These are phyloP conservation scores for Acridotheres tristis DNA, from an alignment of 2,797 vertebrate genomes.

Conservation along the genomic window DNA sequence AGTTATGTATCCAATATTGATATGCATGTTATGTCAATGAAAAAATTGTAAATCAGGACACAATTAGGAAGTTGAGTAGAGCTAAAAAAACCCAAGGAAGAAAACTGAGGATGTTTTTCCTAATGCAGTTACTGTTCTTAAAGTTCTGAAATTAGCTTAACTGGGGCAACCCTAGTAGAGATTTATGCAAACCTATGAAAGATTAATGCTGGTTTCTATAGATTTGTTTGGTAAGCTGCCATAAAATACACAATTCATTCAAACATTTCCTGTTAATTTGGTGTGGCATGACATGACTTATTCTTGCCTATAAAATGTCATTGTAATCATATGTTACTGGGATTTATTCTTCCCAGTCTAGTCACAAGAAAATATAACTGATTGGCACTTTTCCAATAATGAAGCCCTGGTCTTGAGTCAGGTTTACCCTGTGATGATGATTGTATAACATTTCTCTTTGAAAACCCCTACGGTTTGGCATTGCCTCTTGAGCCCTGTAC, in stretches of 20 bases:
- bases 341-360: neutral
- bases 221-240: constrained; percentile 1
- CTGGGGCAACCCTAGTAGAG: neutral
- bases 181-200: neutral
- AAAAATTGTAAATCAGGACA: neutral
- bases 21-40: neutral
- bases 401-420: neutral
- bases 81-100: neutral
- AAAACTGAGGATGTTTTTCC: neutral
- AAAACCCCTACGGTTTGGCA: neutral
- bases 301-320: neutral
- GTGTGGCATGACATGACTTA: neutral
- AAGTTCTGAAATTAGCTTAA: neutral
- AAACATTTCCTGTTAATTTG: constrained; percentile 24
- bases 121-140: neutral
- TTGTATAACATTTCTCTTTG: neutral
- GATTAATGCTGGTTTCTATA: neutral
- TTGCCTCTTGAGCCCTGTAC: neutral
- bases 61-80: neutral
- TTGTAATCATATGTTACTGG: neutral
- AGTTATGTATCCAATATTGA: neutral
- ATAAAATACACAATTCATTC: neutral
- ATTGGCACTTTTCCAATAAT: neutral
- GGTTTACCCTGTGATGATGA: neutral
- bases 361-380: neutral